Percentiles rank a stretch among this genome's conserved stretches.
Conservation (phyloP, 2,113 vertebrate species). For the Connochaetes taurinus region DNA sequence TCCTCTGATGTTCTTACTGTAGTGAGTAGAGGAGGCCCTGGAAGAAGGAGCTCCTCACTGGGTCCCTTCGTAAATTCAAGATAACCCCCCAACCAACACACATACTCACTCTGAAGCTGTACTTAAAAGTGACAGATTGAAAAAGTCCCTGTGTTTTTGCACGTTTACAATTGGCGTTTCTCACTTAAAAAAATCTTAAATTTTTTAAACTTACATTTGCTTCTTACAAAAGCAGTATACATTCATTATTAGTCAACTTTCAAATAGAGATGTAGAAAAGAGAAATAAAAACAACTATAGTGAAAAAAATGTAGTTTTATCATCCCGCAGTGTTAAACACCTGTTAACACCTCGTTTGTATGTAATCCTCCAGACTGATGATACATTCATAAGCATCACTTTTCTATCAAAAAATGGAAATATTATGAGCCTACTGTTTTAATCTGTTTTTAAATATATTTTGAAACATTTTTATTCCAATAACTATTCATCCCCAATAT, state of each 20-base stretch:
- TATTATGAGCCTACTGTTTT: not conserved
- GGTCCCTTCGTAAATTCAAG: not conserved
- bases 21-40: not conserved
- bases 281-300: not conserved
- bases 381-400: not conserved
- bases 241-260: not conserved
- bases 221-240: not conserved
- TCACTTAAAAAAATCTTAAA: not conserved
- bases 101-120: not conserved
- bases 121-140: not conserved
- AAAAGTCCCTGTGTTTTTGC: not conserved
- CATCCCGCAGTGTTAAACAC: not conserved
- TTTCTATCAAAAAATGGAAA: not conserved
- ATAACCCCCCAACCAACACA: not conserved
- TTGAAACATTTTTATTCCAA: not conserved
- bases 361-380: not conserved
- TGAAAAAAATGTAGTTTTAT: not conserved
- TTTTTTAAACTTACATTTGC: not conserved
- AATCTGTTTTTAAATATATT: constrained; percentile 25
- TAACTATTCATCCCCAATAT: not conserved
- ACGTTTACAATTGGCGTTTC: not conserved
- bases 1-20: not conserved
- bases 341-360: not conserved
- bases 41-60: not conserved
- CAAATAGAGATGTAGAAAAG: not conserved